Base-by-base conservation (phyloP, 2,113 vertebrate genomes). In the Bungarus multicinctus region DNA sequence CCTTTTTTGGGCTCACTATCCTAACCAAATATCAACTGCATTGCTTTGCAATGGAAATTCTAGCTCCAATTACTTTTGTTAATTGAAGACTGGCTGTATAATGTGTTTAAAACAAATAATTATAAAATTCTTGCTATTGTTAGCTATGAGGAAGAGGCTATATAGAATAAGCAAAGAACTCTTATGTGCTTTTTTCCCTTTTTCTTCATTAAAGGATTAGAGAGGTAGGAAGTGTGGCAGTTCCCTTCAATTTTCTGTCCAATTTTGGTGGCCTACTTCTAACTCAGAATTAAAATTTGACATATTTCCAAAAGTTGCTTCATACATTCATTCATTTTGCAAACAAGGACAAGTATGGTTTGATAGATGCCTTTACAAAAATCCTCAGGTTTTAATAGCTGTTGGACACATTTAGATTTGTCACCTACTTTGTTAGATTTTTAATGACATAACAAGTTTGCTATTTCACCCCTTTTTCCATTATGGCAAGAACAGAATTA, bases 311-410 rank as follows among this genome's bases (percentile, higher is more conserved):
- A 52, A 91, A 58, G 85, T 5, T 50, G 39, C 43, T 47, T 87
- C 85, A 58, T 60, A 87, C 30, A 60, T 91, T 91, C 30, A 43
- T 30, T 91, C 27, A 60, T 87, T 91, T 57, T 87, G 27, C 39
- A 87, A 87, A 91, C 30, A n/a, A 60, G 39, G 14, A 47, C 16
- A 45, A n/a, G 5, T 53, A 57, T 8, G 52, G 22, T 85, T 81
- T 85, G 74, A 91, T 55, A 9, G 52, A 91, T 85, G 30, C 74
- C 52, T 85, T 85, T 85, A 53, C n/a, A 85, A 25, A 47, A 91
- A 18, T 85, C 23, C n/a, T 85, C 69, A 85, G 50, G 54, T 91
- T 90, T 81, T 90, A 90, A 81, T 90, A n/a, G 90, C 64, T 53
- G 50, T n/a, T 52, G 85, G 23, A 54, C 52, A 43, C 52, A 53